phyloP scores from a whole-genome alignment of 2,888 invertebrate genomes.

The Entomobrya multifasciata region DNA sequence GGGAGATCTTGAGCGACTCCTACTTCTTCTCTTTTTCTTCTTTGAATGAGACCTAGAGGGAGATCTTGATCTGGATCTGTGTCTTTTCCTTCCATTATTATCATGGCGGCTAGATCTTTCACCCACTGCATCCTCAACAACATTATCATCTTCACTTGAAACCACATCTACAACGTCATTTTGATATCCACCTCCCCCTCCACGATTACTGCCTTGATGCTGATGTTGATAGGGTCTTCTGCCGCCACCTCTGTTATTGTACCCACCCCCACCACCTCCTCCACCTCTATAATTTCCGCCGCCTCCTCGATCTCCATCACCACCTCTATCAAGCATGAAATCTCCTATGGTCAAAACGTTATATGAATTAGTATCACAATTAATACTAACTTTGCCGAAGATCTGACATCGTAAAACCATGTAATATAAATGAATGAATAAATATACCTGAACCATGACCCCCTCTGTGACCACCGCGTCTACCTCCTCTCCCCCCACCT shows the following conservation, averaged over 20 bases:
- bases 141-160: constrained; percentile 50
- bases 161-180: constrained; percentile 19
- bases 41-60: not conserved
- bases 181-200: constrained; percentile 34
- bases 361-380: too few relatives aligned
- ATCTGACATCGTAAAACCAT: too few relatives aligned
- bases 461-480: not conserved
- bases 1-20: constrained; percentile 41
- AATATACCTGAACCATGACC: not conserved
- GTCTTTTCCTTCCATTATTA: constrained; percentile 23
- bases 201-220: constrained; percentile 22
- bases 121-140: constrained; percentile 37
- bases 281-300: too few relatives aligned
- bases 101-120: not conserved
- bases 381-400: too few relatives aligned
- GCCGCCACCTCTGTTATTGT: not conserved
- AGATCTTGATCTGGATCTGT: constrained; percentile 23
- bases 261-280: not conserved
- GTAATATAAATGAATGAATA: not conserved
- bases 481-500: constrained; percentile 26
- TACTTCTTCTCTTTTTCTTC: constrained; percentile 31
- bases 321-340: constrained; percentile 52
- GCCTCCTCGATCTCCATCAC: constrained; percentile 25
- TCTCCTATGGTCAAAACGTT: too few relatives aligned
- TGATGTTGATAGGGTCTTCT: constrained; percentile 28